Conservation (phyloP, 2,888 invertebrate genomes). For the Pseudeuparius sepicola region DNA sequence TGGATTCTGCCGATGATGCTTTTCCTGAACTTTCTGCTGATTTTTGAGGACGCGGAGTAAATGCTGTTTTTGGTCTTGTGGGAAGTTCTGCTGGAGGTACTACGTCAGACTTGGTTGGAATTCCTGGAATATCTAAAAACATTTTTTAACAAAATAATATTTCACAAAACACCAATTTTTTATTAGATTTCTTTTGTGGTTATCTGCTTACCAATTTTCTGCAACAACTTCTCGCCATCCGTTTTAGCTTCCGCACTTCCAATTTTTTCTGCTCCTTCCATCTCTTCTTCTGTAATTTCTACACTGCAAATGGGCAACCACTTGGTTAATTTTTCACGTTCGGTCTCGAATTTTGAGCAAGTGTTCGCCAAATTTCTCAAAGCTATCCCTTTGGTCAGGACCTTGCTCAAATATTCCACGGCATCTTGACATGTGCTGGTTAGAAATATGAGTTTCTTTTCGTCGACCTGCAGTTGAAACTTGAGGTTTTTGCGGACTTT, state of each 20-base stretch:
- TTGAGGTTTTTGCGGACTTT: constrained; percentile 26
- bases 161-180: too few relatives aligned
- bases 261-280: too few relatives aligned
- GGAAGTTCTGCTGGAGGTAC: too few relatives aligned
- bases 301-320: constrained; percentile 22
- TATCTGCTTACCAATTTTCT: too few relatives aligned
- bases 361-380: constrained; percentile 43
- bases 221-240: too few relatives aligned
- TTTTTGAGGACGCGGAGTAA: constrained; percentile 4
- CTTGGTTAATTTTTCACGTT: constrained; percentile 38
- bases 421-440: constrained; percentile 37
- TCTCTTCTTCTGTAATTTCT: too few relatives aligned
- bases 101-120: too few relatives aligned
- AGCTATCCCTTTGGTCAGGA: constrained; percentile 42
- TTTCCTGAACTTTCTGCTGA: constrained; percentile 4
- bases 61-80: constrained; percentile 12
- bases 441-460: constrained; percentile 26
- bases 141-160: too few relatives aligned
- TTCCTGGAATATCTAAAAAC: too few relatives aligned
- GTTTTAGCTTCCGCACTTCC: too few relatives aligned
- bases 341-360: constrained; percentile 49
- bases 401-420: constrained; percentile 38
- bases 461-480: constrained; percentile 28
- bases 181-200: too few relatives aligned
- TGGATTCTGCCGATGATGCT: constrained; percentile 6